phyloP scores from a whole-genome alignment of 1,140 invertebrate genomes.

The Hormaphis cornu region DNA sequence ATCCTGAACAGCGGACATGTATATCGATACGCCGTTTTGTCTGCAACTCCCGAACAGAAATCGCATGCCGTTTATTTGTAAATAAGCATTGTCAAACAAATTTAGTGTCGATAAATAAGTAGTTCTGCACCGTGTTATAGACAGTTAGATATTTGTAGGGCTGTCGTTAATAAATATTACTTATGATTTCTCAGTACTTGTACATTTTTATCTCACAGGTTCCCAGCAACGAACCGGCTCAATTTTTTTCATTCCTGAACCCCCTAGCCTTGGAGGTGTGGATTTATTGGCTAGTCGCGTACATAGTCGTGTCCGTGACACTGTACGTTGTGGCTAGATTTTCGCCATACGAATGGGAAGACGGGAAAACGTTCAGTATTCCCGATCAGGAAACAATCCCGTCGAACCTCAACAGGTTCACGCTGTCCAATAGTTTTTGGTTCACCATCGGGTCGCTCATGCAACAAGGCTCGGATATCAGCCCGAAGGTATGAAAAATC shows the following conservation, averaged over 20 bases:
- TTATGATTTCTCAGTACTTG: no score
- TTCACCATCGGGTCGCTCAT: slow-evolving; percentile 49
- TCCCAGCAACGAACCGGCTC: slow-evolving; percentile 60
- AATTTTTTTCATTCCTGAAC: slow-evolving; percentile 78
- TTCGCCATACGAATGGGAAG: slow-evolving; percentile 54
- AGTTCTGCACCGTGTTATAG: no score
- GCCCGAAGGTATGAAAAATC: slow-evolving; percentile 42
- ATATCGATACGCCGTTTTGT: no score
- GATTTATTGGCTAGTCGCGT: slow-evolving; percentile 67
- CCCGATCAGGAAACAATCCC: slow-evolving; percentile 52
- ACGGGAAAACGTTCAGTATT: slow-evolving; percentile 62
- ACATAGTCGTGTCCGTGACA: slow-evolving; percentile 65
- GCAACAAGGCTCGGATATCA: slow-evolving; percentile 48
- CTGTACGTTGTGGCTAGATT: slow-evolving; percentile 66
- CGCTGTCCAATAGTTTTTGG: slow-evolving; percentile 48
- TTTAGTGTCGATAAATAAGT: no score
- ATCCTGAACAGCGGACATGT: no score
- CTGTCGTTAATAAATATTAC: no score
- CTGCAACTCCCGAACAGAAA: no score
- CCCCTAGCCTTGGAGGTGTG: slow-evolving; percentile 77
- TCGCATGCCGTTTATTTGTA: no score
- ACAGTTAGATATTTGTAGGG: no score
- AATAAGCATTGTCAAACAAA: no score
- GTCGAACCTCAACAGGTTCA: slow-evolving; percentile 49
- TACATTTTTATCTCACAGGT: no score